Conservation (phyloP, 23 tunicate species). For the Oikopleura dioica region DNA sequence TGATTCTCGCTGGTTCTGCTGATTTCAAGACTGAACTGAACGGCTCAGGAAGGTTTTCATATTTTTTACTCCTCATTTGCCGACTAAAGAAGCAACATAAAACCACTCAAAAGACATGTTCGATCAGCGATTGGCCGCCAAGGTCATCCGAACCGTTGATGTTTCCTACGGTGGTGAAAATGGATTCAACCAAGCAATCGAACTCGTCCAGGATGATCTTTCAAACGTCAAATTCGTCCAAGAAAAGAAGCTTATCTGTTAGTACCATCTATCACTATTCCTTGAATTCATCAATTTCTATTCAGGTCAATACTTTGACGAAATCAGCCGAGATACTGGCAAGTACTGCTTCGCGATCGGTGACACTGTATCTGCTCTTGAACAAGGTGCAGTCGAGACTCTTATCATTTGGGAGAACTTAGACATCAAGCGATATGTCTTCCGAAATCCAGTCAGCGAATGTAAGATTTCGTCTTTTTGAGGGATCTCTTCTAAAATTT, state of each 20-base stretch:
- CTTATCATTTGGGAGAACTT: slow-evolving; percentile 89
- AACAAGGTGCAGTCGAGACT: slow-evolving; percentile 85
- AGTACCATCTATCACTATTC: background rate
- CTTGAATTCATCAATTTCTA: background rate
- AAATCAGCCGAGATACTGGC: slow-evolving; percentile 90
- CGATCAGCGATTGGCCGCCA: slow-evolving; percentile 24
- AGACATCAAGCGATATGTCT: slow-evolving; percentile 70
- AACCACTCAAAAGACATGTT: too few species aligned
- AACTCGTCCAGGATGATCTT: slow-evolving; percentile 61
- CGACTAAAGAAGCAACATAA: too few species aligned
- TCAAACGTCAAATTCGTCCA: slow-evolving; percentile 92
- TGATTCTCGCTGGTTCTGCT: slow-evolving; percentile 89
- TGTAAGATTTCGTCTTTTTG: slow-evolving; percentile 14
- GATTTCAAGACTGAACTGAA: slow-evolving; percentile 85
- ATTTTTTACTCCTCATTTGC: too few species aligned
- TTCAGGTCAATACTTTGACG: slow-evolving; percentile 60
- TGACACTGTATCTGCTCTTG: slow-evolving; percentile 74
- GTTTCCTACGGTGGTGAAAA: slow-evolving; percentile 93
- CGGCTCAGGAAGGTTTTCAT: too few species aligned
- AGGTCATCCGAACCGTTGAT: slow-evolving; percentile 61
- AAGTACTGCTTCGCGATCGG: slow-evolving; percentile 89
- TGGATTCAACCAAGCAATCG: slow-evolving; percentile 97
- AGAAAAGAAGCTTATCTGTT: slow-evolving; percentile 77
- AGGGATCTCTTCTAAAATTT: background rate
- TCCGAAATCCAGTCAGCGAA: slow-evolving; percentile 56